phyloP scores from a whole-genome alignment of 2,113 vertebrate genomes.

The Oriolus oriolus region DNA sequence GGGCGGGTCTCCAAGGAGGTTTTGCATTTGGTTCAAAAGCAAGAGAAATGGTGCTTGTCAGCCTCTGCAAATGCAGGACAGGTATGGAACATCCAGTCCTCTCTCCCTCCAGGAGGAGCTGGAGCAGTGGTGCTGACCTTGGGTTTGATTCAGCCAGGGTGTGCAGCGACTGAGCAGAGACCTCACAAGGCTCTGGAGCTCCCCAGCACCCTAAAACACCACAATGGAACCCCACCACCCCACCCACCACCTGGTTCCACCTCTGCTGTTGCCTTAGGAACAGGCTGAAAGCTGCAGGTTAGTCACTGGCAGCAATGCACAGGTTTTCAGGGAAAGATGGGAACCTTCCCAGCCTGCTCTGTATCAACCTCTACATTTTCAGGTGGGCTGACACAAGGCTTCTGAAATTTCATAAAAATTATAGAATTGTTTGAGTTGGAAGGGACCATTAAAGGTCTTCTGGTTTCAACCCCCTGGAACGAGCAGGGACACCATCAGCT shows the following conservation, averaged over 20 bases:
- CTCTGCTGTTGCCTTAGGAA: neutral
- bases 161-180: neutral
- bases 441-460: neutral
- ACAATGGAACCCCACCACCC: neutral
- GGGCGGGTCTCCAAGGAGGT: neutral
- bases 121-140: neutral
- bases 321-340: neutral
- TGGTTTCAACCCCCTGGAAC: neutral
- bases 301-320: neutral
- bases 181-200: neutral
- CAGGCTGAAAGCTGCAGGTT: accelerated
- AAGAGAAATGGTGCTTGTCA: neutral
- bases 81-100: neutral
- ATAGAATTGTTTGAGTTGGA: neutral
- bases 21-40: neutral
- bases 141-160: accelerated
- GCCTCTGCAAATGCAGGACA: neutral
- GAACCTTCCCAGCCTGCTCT: neutral
- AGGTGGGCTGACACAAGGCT: neutral
- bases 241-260: accelerated
- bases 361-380: neutral
- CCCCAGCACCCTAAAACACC: neutral
- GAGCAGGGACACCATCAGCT: neutral
- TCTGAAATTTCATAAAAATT: neutral
- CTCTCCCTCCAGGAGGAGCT: neutral